These are phyloP conservation scores for Drosophila melanogaster DNA, from an alignment of 1,140 invertebrate genomes.

Conservation along the genomic window Release_6_plus_ISO1_MT NT_033777.3:12810001-12810500, in stretches of 20 bases:
- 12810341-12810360: conserved; percentile 74
- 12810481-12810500: no score
- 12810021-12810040: conserved; percentile 60
- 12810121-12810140: conserved; percentile 31
- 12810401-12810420: conserved; percentile 62
- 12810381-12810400: conserved; percentile 52
- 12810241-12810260: conserved; percentile 61
- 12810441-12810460: background rate
- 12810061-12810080: background rate
- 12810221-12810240: conserved; percentile 76
- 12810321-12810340: conserved; percentile 63
- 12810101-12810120: background rate
- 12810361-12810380: conserved; percentile 74
- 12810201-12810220: conserved; percentile 81
- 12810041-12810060: conserved; percentile 5
- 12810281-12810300: conserved; percentile 44
- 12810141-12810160: conserved; percentile 59
- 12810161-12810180: conserved; percentile 81
- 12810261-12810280: conserved; percentile 48
- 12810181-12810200: conserved; percentile 83
- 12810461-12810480: no score
- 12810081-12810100: background rate
- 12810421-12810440: background rate
- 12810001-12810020: conserved; percentile 59
- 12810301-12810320: conserved; percentile 40